Percentiles rank a stretch among this genome's conserved stretches.
These are phyloP conservation scores for Drosophila seguyi DNA, from an alignment of 1,140 invertebrate species.

Conservation along the genomic window DNA sequence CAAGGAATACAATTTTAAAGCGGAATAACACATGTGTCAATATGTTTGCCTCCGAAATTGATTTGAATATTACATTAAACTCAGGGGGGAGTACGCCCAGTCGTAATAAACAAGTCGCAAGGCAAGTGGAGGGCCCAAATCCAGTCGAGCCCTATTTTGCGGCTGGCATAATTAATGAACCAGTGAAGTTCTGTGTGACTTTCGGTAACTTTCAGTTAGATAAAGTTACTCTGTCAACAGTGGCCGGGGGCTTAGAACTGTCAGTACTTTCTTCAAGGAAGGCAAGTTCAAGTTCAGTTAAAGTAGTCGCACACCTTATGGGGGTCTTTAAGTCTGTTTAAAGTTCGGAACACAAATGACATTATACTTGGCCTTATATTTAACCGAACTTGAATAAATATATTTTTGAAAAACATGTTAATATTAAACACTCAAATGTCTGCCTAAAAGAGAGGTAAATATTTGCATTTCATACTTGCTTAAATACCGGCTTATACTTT, in stretches of 20 bases:
- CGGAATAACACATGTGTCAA: slow-evolving; percentile 39
- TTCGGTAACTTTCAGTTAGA: slow-evolving; percentile 23
- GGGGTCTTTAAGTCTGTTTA: too few relatives aligned
- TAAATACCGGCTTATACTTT: slow-evolving; percentile 42
- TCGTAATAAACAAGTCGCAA: background rate
- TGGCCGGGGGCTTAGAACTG: background rate
- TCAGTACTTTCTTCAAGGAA: background rate
- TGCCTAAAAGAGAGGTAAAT: background rate
- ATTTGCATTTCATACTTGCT: background rate
- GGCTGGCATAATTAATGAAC: slow-evolving; percentile 42
- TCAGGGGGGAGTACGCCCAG: too few relatives aligned
- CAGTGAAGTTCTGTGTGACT: slow-evolving; percentile 18
- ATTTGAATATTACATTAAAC: slow-evolving; percentile 30
- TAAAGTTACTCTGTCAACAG: slow-evolving; percentile 19
- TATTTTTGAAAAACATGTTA: background rate
- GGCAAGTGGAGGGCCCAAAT: background rate
- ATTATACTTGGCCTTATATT: background rate
- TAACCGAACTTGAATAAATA: too few relatives aligned
- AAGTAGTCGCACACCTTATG: background rate
- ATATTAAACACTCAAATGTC: background rate
- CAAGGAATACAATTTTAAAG: slow-evolving; percentile 13
- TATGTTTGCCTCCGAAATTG: slow-evolving; percentile 7
- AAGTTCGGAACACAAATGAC: too few relatives aligned
- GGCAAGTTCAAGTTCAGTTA: slow-evolving; percentile 24
- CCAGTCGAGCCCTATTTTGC: slow-evolving; percentile 17